Base-by-base conservation (phyloP, 2,113 vertebrate species). In the Cyprinodon variegatus region DNA sequence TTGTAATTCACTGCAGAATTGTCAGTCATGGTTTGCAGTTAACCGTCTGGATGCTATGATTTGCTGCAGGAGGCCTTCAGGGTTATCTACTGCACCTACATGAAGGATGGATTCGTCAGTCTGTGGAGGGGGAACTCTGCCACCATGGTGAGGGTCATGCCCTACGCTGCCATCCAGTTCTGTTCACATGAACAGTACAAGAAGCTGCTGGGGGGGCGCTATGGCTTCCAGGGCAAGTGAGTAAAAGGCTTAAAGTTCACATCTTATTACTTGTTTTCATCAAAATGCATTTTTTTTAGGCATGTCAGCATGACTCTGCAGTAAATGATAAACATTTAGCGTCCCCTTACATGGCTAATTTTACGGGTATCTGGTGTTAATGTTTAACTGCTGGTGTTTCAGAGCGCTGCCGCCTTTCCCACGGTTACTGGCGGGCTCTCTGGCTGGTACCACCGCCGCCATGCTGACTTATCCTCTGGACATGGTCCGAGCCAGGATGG, bases 131-230 rank as follows among this genome's bases (percentile, higher is more conserved):
- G 98, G 0, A 99, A 99, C 88, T 98, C 98, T 0, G 98, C 98
- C 90, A 99, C 97, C 89, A 98, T 99, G 97, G 96, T 98, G 14
- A 92, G 97, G 0, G 98, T 99, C 45, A 94, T 99, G 74, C 98
- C 97, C 2, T 99, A 99, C 0, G 98, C 98, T 0, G 97, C 96
- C 93, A 97, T 99, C 83, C 98, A 99, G 96, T 99, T 99, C 94
- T 97, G 94, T 37, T 95, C 97, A 0, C 97, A 99, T 0, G 97
- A 99, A 63, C 95, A 98, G 86, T 99, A 99, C 94, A 99, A 99
- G 83, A 93, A 88, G 17, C 72, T 96, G 13, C 94, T 99, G 83
- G 97, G 97, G 3, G 77, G 74, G 40, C 94, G 97, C 92, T 99
- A 95, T 0, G 97, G 96, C 83, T 97, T 95, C 90, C 93, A 95